Percentiles rank a stretch among this genome's conserved stretches.
Conservation (phyloP, 2,797 vertebrate genomes). For the Sebastes vulpes region DNA sequence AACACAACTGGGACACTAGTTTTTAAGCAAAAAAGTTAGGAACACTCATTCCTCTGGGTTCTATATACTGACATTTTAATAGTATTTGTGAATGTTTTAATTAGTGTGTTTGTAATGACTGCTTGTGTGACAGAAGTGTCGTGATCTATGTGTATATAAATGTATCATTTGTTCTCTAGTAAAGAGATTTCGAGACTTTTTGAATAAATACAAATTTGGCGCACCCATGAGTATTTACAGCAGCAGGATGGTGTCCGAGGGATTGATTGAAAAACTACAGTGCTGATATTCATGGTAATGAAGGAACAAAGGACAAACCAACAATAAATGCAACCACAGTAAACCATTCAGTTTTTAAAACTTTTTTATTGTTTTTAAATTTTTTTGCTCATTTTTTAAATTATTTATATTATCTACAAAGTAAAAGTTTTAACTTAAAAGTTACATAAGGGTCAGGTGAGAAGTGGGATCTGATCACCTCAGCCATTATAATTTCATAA, state of each 20-base stretch:
- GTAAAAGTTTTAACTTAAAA: constrained; percentile 99
- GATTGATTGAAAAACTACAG: background rate
- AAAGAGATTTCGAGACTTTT: background rate
- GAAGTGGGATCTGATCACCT: constrained; percentile 89
- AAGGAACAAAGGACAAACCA: background rate
- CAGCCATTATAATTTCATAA: constrained; percentile 96
- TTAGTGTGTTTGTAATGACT: background rate
- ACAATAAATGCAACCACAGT: constrained; percentile 44
- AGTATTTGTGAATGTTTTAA: background rate
- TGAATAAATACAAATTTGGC: background rate
- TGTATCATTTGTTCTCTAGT: background rate
- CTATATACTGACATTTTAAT: background rate
- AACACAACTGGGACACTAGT: too few species aligned
- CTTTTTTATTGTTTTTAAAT: constrained; percentile 99
- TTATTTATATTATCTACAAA: constrained; percentile 99
- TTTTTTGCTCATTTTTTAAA: constrained; percentile 93
- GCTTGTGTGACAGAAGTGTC: background rate
- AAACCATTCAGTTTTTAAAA: constrained; percentile 95
- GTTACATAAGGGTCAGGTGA: constrained; percentile 95
- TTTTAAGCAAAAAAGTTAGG: too few species aligned
- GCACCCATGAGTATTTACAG: background rate
- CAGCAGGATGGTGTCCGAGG: too few species aligned
- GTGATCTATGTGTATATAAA: background rate
- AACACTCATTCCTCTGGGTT: background rate
- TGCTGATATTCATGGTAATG: background rate